Base-by-base conservation (phyloP, 2,888 invertebrate species). In the Lepidochrysops patricia region DNA sequence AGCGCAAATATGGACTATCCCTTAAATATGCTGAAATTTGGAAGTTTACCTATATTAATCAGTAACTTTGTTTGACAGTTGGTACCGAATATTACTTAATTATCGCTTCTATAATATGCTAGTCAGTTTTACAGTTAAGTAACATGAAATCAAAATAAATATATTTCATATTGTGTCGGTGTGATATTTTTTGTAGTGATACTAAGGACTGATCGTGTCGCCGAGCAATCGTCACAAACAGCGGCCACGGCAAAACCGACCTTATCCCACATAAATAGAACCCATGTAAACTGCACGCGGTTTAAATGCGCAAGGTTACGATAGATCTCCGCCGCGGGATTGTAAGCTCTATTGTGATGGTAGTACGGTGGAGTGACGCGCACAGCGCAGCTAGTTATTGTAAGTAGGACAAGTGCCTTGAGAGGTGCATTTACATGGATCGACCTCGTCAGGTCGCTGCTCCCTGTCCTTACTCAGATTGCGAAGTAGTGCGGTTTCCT, bases 371-470 rank as follows among this genome's bases (percentile, higher is more conserved):
- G 62, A 35, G 2, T 6, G 3, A 58, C 6, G 29, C 54, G 57
- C 25, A 35, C 29, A 25, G 37, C 48, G 26, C 23, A 48, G 56
- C 48, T 60, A 50, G 63, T 64, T 58, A 37, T 26, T 60, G 80
- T 80, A 87, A 79, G 77, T 88, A 82, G 87, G 88, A 77, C 87
- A 78, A 73, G 72, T 72, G 74, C 88, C 87, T 88, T 87, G 88
- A 84, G 82, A 73, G 73, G 70, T 69, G 77, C 79, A 86, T 88
- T 88, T 82, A 79, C 87, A 86, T 87, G 79, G 71, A 59, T 60
- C 74, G 85, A 70, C 88, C 88, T 86, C 87, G 86, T 70, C 64
- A 76, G 88, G 87, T 79, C 87, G 77, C 67, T 79, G 85, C 71
- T 75, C 86, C 70, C 65, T 68, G 68, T 69, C 69, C 71, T 69